Conservation (phyloP, 2,888 invertebrate genomes). For the Dynastes maya region DNA sequence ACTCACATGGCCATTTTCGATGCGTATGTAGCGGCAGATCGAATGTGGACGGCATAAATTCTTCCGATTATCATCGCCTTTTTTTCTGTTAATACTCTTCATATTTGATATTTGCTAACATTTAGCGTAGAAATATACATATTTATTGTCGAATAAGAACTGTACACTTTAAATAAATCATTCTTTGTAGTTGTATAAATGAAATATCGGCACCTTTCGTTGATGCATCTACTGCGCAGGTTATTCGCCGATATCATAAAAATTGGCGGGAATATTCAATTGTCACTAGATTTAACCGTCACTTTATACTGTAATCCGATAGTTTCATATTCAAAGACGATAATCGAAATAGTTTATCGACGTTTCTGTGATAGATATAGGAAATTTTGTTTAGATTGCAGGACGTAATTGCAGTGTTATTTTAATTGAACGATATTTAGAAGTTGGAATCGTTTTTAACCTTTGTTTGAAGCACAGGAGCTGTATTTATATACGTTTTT, state of each 20-base stretch:
- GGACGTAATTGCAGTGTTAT: too few species aligned
- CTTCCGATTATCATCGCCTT: conserved; percentile 1
- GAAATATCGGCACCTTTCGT: conserved; percentile 46
- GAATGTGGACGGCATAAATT: not conserved
- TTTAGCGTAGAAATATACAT: conserved; percentile 5
- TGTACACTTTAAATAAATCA: not conserved
- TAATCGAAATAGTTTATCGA: too few species aligned
- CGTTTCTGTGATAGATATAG: too few species aligned
- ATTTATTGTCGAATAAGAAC: not conserved
- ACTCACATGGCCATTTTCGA: conserved; percentile 18
- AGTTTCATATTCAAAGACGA: not conserved
- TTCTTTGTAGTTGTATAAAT: conserved; percentile 31
- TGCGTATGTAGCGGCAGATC: not conserved
- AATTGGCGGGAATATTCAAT: conserved; percentile 49
- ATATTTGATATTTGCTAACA: not conserved
- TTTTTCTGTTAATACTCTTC: not conserved
- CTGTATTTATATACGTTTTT: too few species aligned
- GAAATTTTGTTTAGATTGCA: too few species aligned
- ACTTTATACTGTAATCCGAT: not conserved
- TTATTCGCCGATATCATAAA: conserved; percentile 31
- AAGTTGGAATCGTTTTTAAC: too few species aligned
- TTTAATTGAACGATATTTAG: too few species aligned
- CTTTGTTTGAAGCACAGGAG: too few species aligned
- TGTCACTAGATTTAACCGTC: conserved; percentile 37
- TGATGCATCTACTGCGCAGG: conserved; percentile 39